Conservation (phyloP, 2,888 invertebrate genomes). For the Andrena bucephala region DNA sequence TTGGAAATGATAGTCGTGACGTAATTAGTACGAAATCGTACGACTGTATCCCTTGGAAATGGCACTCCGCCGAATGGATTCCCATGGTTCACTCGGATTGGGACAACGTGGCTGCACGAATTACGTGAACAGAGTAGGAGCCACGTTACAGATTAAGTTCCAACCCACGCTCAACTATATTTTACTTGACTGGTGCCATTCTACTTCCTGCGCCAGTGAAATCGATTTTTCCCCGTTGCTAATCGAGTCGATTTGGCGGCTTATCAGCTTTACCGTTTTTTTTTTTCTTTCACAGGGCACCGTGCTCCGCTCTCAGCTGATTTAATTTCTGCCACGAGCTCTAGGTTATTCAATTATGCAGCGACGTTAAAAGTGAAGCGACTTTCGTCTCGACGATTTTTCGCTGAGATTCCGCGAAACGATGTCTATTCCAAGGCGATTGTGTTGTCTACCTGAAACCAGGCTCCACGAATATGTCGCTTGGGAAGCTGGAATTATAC, state of each 20-base stretch:
- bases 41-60: slow-evolving; percentile 34
- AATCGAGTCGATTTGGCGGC: slow-evolving; percentile 36
- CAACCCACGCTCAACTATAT: background rate
- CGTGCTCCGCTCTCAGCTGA: slow-evolving; percentile 26
- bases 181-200: background rate
- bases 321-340: slow-evolving; percentile 32
- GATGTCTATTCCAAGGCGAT: background rate
- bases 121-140: background rate
- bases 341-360: slow-evolving; percentile 25
- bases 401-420: slow-evolving; percentile 1
- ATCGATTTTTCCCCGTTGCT: slow-evolving; percentile 20
- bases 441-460: background rate
- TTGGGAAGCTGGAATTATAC: background rate
- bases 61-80: slow-evolving; percentile 19
- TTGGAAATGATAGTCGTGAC: slow-evolving; percentile 38
- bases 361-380: slow-evolving; percentile 13
- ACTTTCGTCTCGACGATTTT: slow-evolving; percentile 2
- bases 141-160: background rate
- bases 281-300: background rate
- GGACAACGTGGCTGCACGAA: background rate
- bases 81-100: slow-evolving; percentile 33
- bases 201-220: background rate
- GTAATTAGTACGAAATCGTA: slow-evolving; percentile 44
- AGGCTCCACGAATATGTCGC: background rate
- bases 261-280: slow-evolving; percentile 24